Evolutionary conservation across 2,888 invertebrate species (phyloP).

Genomic region (Autographa pulchrina): DNA sequence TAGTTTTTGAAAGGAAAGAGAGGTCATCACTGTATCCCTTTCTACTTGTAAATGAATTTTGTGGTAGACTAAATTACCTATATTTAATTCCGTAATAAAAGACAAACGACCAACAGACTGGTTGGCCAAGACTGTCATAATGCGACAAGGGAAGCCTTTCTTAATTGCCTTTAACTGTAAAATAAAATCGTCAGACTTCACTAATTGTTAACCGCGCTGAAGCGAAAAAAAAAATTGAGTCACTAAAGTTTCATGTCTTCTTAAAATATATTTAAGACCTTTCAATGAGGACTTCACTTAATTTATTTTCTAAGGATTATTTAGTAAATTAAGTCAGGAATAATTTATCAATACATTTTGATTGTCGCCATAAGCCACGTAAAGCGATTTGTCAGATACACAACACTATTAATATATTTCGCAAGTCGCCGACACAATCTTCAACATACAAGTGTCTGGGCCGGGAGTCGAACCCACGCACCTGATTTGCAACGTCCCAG

Average conservation of each 20-base stretch:
- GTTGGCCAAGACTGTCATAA: background rate
- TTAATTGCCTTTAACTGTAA: background rate
- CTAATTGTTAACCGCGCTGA: background rate
- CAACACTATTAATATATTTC: conserved; percentile 79
- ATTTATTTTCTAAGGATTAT: background rate
- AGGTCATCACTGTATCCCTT: no score
- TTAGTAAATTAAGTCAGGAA: background rate
- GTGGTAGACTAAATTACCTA: background rate
- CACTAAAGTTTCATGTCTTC: background rate
- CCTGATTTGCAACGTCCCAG: conserved; percentile 82
- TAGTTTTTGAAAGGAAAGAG: no score
- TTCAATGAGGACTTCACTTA: background rate
- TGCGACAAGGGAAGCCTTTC: background rate
- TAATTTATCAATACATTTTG: conserved; percentile 45
- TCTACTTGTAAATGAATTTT: no score
- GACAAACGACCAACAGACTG: background rate
- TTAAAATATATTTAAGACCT: background rate
- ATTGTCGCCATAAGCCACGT: conserved; percentile 50
- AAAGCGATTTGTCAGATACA: conserved; percentile 78
- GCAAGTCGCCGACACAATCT: conserved; percentile 75
- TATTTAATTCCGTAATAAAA: background rate
- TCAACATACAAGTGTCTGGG: conserved; percentile 74
- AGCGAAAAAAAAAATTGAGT: background rate
- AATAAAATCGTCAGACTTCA: conserved; percentile 1
- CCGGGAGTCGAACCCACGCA: conserved; percentile 83